Base-by-base conservation (phyloP, 2,888 invertebrate species). In the Scaptomyza caliginosa region DNA sequence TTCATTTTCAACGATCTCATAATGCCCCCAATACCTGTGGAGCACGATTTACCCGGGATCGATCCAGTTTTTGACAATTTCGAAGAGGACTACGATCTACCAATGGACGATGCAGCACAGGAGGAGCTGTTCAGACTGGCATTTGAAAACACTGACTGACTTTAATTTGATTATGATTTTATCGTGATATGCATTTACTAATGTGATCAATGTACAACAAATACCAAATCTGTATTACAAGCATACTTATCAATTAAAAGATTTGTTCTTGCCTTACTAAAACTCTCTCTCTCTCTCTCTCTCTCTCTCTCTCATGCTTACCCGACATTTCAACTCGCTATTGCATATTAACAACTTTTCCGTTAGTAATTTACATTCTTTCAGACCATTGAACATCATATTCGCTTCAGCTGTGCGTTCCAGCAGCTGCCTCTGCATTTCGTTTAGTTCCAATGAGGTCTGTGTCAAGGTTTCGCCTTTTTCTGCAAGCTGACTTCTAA, bases 301-400 rank as follows among this genome's bases (percentile, higher is more conserved):
- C n/a, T n/a, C n/a, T n/a, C n/a, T n/a, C n/a, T n/a, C n/a, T n/a
- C n/a, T n/a, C n/a, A n/a, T n/a, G n/a, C 17, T 69, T 69, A 67
- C 67, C 52, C 28, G 38, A 8, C 48, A 26, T 4, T 16, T 17
- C 6, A 67, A 45, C 2, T 3, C 34, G 4, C 2, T 17, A 32
- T 70, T 70, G 39, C 39, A 21, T 10, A 21, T 5, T 21, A 30
- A 23, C 0, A 54, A 34, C 7, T 67, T 19, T 11, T 11, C 11
- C 8, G 28, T 40, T 1, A 36, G 4, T 4, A 23, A 8, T 42
- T 38, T 50, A 16, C 23, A 17, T 13, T 21, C 19, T n/a, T 54
- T 16, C 16, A 64, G 10, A 8, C 21, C 28, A 8, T 10, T 6
- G 7, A 23, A 3, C 2, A 49, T 8, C 1, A 1, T 8, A 0